phyloP scores from a whole-genome alignment of 2,797 vertebrate genomes.

The Synaphobranchus kaupii region DNA sequence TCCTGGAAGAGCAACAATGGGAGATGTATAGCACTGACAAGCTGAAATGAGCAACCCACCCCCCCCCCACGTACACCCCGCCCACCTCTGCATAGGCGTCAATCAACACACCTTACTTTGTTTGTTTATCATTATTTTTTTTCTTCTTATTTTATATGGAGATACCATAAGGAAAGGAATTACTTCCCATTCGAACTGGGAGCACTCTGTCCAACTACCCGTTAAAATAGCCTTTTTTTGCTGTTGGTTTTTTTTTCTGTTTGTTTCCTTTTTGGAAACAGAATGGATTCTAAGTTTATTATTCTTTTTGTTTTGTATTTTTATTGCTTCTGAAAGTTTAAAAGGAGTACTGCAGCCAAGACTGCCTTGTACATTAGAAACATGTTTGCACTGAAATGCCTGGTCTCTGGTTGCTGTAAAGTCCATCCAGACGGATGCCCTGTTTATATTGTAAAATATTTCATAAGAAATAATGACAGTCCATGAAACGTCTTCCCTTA shows the following conservation, averaged over 20 bases:
- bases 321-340: slow-evolving; percentile 67
- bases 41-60: slow-evolving; percentile 1
- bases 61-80: slow-evolving; percentile 28
- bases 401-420: slow-evolving; percentile 88
- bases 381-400: slow-evolving; percentile 92
- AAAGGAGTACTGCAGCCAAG: slow-evolving; percentile 84
- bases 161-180: slow-evolving; percentile 18
- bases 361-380: slow-evolving; percentile 83
- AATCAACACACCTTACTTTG: slow-evolving; percentile 9
- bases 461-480: slow-evolving; percentile 90
- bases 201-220: neutral
- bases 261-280: neutral
- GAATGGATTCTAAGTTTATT: slow-evolving; percentile 32
- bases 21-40: neutral
- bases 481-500: slow-evolving; percentile 98
- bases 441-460: slow-evolving; percentile 94
- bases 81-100: neutral
- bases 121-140: neutral
- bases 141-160: neutral
- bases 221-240: slow-evolving; percentile 28
- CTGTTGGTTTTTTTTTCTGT: slow-evolving; percentile 23
- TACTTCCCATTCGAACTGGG: neutral
- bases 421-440: slow-evolving; percentile 85
- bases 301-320: slow-evolving; percentile 59
- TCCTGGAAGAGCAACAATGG: neutral